Conservation (phyloP, 2,113 vertebrate species). For the Protomyctophum bolini region DNA sequence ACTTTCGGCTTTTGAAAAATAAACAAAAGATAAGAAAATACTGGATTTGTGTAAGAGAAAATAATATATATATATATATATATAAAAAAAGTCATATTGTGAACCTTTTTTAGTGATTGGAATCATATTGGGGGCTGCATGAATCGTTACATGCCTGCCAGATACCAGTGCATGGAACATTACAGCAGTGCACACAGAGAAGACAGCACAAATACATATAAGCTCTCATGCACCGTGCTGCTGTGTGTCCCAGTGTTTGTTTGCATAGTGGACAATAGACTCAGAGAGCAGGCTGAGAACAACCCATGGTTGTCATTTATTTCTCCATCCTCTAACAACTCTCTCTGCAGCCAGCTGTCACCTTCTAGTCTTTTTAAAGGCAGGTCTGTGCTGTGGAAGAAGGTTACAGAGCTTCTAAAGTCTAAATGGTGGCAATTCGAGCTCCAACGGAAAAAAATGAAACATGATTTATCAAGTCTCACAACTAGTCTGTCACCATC, state of each 20-base stretch:
- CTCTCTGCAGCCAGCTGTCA: neutral
- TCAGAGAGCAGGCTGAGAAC: neutral
- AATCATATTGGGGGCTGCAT: no score
- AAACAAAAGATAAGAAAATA: conserved; percentile 4
- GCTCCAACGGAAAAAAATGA: neutral
- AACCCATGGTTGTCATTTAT: no score
- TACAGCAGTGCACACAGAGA: conserved; percentile 17
- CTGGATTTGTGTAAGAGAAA: no score
- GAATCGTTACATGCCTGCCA: no score
- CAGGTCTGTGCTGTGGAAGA: conserved; percentile 2
- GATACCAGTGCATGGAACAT: conserved; percentile 32
- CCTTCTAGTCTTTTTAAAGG: neutral
- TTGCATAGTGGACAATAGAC: neutral
- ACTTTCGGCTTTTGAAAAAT: no score
- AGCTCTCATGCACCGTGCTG: neutral
- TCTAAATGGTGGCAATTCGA: conserved; percentile 30
- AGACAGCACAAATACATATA: neutral
- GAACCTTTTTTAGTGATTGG: no score
- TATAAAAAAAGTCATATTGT: no score
- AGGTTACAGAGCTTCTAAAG: conserved; percentile 13
- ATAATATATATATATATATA: no score
- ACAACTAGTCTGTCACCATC: no score
- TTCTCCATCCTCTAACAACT: neutral
- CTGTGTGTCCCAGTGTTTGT: neutral
- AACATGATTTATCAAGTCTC: conserved; percentile 25